Evolutionary conservation across 2,888 invertebrate species (phyloP), one percentile per base, ranked within the genome.

Genomic region (Leucozona laternaria): DNA sequence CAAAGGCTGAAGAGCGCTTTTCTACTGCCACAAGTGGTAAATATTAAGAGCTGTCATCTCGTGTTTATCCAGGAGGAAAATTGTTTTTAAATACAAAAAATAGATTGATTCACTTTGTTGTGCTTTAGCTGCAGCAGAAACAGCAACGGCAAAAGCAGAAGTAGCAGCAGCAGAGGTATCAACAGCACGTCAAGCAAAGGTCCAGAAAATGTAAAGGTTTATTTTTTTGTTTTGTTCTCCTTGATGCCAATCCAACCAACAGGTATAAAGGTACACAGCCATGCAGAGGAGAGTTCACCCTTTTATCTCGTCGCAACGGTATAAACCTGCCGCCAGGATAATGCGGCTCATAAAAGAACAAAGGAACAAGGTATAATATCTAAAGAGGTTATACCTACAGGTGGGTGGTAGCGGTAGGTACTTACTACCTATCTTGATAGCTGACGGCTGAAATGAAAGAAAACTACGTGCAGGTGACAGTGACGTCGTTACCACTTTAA

Each of bases 1-100:
- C 70, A 62, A 37, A 75, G 77, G 31, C 73, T 68, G 73, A 79
- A 57, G 75, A 53, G 48, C 76, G 62, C 84, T 50, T 79, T 77
- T 80, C 66, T 68, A 66, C 57, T 57, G 77, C 70, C 64, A 58
- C 57, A 53, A 66, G 82, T 82, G 86, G 86, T 82, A 75, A 79
- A 86, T 86, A 86, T 79, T 86, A 86, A 86, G 73, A 68, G 86
- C 86, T 82, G 86, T 86, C 86, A 86, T 82, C 86, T 86, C 86
- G 45, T 81, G 86, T 86, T 82, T 86, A 86, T 86, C 82, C 86
- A 79, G 17, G 82, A 79, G 86, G 86, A 86, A 86, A 86, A 86
- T 86, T 86, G 86, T 82, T 86, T 86, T 86, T 86, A 82, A 81
- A 86, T 79, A 81, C n/a, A 75, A 81, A 86, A 82, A 86, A 81